Conservation (phyloP, 2,797 vertebrate species). For the Varecia variegata region DNA sequence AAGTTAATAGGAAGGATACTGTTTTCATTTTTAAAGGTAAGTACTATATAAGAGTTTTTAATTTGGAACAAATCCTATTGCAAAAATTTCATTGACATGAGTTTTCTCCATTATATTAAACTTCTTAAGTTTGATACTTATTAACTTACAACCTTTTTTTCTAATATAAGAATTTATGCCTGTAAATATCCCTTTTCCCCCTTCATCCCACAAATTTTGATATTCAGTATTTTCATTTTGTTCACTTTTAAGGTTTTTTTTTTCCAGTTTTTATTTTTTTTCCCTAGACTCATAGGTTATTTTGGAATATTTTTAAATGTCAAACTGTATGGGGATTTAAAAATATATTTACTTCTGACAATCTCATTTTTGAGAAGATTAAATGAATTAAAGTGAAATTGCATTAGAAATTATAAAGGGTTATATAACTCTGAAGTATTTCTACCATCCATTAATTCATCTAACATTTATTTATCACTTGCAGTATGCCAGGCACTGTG, state of each 20-base stretch:
- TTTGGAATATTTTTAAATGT: neutral
- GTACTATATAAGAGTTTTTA: neutral
- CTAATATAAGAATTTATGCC: neutral
- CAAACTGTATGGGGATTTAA: neutral
- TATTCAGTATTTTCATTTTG: neutral
- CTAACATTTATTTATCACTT: neutral
- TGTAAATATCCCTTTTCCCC: neutral
- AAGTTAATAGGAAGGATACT: conserved; percentile 81
- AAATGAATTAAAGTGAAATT: neutral
- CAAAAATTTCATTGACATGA: neutral
- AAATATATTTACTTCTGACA: neutral
- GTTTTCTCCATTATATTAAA: neutral
- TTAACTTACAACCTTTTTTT: neutral
- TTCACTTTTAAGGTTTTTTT: neutral
- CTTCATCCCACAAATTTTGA: neutral
- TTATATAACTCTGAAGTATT: neutral
- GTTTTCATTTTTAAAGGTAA: conserved; percentile 88
- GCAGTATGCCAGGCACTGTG: too few species aligned
- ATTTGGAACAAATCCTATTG: neutral
- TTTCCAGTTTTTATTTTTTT: neutral
- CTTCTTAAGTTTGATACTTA: neutral
- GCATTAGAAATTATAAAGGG: neutral
- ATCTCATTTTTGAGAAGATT: neutral
- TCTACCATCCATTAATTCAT: neutral
- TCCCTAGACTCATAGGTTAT: neutral